Conservation (phyloP, 53 echinoderm and acorn worm genomes). For the Apostichopus leukothele region DNA sequence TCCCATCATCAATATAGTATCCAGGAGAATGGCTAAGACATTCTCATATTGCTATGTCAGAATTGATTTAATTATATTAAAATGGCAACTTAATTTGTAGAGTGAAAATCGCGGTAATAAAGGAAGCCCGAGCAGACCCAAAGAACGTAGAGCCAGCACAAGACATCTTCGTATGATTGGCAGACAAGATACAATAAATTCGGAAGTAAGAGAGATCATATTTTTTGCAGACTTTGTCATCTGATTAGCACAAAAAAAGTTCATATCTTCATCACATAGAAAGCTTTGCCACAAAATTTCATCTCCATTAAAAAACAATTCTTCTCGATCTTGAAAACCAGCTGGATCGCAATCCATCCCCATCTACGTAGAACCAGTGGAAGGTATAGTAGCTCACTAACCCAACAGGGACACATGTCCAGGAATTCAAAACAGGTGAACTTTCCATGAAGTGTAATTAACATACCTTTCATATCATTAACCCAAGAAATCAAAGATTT, state of each 20-base stretch:
- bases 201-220: slow-evolving; percentile 5
- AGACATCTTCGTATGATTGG: slow-evolving; percentile 38
- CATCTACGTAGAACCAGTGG: not conserved
- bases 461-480: too few species aligned
- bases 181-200: slow-evolving; percentile 19
- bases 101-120: slow-evolving; percentile 9
- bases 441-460: not conserved
- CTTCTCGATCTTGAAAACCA: too few species aligned
- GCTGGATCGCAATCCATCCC: not conserved
- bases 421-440: not conserved
- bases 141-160: slow-evolving; percentile 11
- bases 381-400: not conserved
- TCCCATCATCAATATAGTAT: too few species aligned
- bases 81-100: slow-evolving; percentile 16
- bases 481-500: too few species aligned
- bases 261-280: not conserved
- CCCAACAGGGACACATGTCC: not conserved
- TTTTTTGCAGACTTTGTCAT: not conserved
- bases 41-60: too few species aligned
- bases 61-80: not conserved
- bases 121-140: slow-evolving; percentile 1
- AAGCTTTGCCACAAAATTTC: not conserved
- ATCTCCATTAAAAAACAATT: not conserved
- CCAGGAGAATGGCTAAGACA: too few species aligned
- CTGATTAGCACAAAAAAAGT: not conserved